Base-by-base conservation (phyloP, 2,888 invertebrate genomes). In the Arge pagana region DNA sequence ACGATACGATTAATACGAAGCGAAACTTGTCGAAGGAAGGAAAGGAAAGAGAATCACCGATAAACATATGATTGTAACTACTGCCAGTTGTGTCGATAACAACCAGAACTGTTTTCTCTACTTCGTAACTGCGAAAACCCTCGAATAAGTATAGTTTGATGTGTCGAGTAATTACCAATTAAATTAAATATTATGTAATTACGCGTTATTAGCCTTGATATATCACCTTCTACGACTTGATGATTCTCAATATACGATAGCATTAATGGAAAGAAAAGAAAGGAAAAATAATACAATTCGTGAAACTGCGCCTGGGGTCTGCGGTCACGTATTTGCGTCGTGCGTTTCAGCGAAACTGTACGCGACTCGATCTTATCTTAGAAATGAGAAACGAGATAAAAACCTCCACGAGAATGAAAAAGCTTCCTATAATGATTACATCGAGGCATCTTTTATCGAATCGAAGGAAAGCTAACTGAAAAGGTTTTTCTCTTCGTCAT, bases 401-500 rank as follows among this genome's bases (percentile, higher is more conserved):
- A n/a, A n/a, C n/a, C n/a, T n/a, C n/a, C n/a, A n/a, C n/a, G n/a
- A n/a, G n/a, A n/a, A n/a, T n/a, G n/a, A n/a, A n/a, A n/a, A n/a
- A n/a, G n/a, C n/a, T n/a, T n/a, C n/a, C n/a, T n/a, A n/a, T n/a
- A n/a, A n/a, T n/a, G n/a, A n/a, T n/a, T n/a, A n/a, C n/a, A n/a
- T n/a, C n/a, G n/a, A n/a, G n/a, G n/a, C n/a, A n/a, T n/a, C n/a
- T n/a, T n/a, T n/a, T n/a, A n/a, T n/a, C n/a, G n/a, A n/a, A n/a
- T n/a, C n/a, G 16, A 11, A 4, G 33, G n/a, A 52, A 56, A 50
- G 55, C 54, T 57, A 57, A 54, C 54, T 50, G 26, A 33, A 57
- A 58, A 42, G 50, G 54, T 59, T 55, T 60, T 59, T 61, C 58
- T 61, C 60, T n/a, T n/a, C n/a, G n/a, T n/a, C n/a, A n/a, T n/a